Conservation (phyloP, 2,113 vertebrate genomes). For the Hippolais icterina region DNA sequence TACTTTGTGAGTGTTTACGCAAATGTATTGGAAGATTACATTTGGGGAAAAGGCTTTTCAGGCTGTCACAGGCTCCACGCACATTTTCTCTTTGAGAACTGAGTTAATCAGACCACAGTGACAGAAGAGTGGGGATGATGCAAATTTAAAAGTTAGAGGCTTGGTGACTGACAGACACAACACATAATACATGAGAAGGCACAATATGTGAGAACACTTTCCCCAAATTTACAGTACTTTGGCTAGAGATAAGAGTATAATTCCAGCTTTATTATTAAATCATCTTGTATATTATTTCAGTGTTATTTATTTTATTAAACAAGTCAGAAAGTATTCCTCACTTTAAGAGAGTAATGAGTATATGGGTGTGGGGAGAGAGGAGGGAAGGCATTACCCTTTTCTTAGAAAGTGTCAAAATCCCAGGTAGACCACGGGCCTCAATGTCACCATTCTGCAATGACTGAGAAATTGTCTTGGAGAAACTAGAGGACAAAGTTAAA, state of each 20-base stretch:
- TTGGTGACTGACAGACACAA: neutral
- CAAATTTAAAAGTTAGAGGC: neutral
- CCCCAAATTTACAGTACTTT: neutral
- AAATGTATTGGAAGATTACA: constrained; percentile 5
- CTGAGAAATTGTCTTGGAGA: neutral
- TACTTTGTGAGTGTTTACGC: neutral
- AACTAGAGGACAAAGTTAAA: neutral
- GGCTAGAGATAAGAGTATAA: neutral
- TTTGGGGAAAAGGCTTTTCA: neutral
- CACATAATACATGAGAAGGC: neutral
- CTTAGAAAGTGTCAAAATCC: neutral
- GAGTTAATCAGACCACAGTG: neutral
- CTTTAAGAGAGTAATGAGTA: neutral
- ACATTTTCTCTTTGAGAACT: neutral
- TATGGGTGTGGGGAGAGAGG: neutral
- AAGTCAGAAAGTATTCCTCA: neutral
- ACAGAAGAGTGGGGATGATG: neutral
- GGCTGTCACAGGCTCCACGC: neutral
- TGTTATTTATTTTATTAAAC: neutral
- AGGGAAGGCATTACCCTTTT: neutral
- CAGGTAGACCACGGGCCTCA: neutral
- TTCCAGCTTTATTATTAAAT: neutral
- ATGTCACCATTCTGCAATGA: neutral
- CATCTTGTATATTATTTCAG: neutral
- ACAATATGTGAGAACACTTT: neutral